phyloP scores from a whole-genome alignment of 1,140 invertebrate genomes.

The Tetramorium parvispinum region DNA sequence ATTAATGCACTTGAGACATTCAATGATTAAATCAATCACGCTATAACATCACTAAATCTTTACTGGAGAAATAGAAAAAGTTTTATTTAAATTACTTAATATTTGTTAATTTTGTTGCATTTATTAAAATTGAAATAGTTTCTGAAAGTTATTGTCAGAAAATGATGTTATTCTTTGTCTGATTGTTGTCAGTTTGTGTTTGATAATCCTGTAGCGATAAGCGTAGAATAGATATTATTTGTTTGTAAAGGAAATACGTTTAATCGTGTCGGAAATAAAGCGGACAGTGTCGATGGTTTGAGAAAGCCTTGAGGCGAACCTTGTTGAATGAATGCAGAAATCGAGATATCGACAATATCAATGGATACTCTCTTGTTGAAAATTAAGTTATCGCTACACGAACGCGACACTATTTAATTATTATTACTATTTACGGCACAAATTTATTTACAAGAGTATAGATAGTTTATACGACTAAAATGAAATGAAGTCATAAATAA shows the following conservation, averaged over 20 bases:
- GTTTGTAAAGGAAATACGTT: constrained; percentile 9
- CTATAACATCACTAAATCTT: background rate
- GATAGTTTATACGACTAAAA: constrained; percentile 6
- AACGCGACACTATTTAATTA: constrained; percentile 6
- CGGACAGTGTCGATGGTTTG: background rate
- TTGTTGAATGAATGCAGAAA: constrained; percentile 9
- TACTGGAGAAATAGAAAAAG: background rate
- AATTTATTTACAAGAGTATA: constrained; percentile 20
- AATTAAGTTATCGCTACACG: constrained; percentile 33
- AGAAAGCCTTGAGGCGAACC: background rate
- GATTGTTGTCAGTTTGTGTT: background rate
- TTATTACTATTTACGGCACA: background rate
- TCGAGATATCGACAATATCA: constrained; percentile 7
- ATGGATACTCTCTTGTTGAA: constrained; percentile 25
- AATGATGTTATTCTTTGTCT: background rate
- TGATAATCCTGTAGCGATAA: background rate
- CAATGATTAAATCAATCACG: background rate
- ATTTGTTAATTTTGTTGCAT: background rate
- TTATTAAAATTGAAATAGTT: background rate
- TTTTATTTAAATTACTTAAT: background rate
- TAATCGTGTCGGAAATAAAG: background rate
- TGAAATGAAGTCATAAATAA: background rate
- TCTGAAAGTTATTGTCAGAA: background rate
- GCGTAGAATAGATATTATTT: constrained; percentile 25
- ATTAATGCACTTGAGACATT: background rate